Percentiles rank a stretch among this genome's conserved stretches.
Evolutionary conservation across 53 echinoderm and acorn worm genomes (phyloP).

Genomic region (Astropecten irregularis): DNA sequence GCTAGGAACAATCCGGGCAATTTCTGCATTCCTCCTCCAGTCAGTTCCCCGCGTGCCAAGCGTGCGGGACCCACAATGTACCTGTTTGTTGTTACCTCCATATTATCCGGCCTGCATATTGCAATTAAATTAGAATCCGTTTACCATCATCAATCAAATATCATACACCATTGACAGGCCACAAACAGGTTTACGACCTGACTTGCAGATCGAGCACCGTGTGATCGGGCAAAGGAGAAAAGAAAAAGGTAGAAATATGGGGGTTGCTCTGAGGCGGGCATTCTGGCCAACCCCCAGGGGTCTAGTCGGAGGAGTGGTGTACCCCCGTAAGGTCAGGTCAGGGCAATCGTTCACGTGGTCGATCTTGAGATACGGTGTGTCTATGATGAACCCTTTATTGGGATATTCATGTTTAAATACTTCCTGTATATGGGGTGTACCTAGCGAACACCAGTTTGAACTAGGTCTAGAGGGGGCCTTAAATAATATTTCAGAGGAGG

Average conservation of each 20-base stretch:
- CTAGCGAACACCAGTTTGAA: no score
- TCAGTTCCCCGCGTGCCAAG: no score
- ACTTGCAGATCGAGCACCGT: not conserved
- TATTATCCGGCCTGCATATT: slow-evolving; percentile 1
- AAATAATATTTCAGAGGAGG: no score
- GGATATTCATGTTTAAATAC: no score
- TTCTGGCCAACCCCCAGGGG: slow-evolving; percentile 22
- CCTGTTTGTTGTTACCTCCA: not conserved
- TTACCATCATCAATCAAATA: slow-evolving; percentile 21
- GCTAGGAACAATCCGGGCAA: no score
- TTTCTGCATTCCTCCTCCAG: no score
- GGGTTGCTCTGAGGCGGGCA: not conserved
- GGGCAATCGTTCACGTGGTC: no score
- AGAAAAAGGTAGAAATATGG: not conserved
- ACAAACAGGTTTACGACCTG: slow-evolving; percentile 45
- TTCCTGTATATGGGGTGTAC: no score
- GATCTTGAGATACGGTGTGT: no score
- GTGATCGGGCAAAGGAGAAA: slow-evolving; percentile 19
- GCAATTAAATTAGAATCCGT: slow-evolving; percentile 29
- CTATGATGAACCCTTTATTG: no score
- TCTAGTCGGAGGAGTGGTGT: not conserved
- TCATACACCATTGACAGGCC: slow-evolving; percentile 14
- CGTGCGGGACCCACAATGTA: slow-evolving; percentile 1
- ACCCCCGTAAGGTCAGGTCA: not conserved
- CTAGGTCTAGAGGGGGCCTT: no score